Evolutionary conservation across 2,888 invertebrate genomes (phyloP), one percentile per base, ranked within the genome.

Genomic region (Drosophila melanocephala): DNA sequence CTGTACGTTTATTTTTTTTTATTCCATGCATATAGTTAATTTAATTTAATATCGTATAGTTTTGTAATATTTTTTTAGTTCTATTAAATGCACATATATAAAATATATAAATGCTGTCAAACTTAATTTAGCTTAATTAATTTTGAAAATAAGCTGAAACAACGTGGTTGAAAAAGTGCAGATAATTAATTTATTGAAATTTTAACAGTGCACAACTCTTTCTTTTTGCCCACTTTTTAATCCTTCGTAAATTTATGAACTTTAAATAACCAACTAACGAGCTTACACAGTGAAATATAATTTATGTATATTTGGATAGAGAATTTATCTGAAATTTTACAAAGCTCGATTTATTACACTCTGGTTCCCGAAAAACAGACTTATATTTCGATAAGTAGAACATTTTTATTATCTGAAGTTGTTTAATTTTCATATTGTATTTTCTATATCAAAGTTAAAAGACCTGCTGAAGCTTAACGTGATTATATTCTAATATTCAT

Each of bases 121-220:
- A 88, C 62, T 85, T 87, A 87, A 87, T 87, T 87, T 77, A 79
- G 80, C 66, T 77, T 78, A 87, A 87, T 87, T 87, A 87, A 81
- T 86, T 87, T 83, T 81, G 51, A 65, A 87, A 84, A 80, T 72
- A 74, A 67, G 12, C 62, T 59, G 57, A 66, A 70, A 60, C 33
- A 62, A 47, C 16, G n/a, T 7, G 12, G 50, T 19, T 50, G 63
- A 51, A 68, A 65, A 76, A 74, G 70, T 74, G 44, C 59, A 35
- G 10, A 59, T 79, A 79, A 80, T 79, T 79, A 66, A 73, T 79
- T 75, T 79, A 69, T 33, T 68, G 56, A 57, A 59, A 60, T 63
- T 68, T 67, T 26, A 42, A 12, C 28, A 37, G n/a, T 19, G n/a
- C 26, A 12, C 7, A 2, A 14, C 9, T n/a, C 9, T n/a, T 16